Evolutionary conservation across 1,140 invertebrate genomes (phyloP).

Genomic region (Pomacea maculata): DNA sequence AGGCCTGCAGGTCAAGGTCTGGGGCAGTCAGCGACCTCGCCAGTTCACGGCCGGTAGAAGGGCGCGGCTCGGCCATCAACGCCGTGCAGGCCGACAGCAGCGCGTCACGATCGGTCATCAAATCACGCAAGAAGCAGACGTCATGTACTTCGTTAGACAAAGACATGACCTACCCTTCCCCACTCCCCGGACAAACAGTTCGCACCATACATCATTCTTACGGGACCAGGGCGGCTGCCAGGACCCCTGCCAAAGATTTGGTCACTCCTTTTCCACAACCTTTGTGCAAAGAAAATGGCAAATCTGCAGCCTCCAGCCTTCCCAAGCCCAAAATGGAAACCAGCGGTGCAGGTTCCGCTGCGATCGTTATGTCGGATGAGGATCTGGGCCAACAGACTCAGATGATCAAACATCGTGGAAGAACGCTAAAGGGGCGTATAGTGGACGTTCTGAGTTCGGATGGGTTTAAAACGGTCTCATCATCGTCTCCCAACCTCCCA

Average conservation of each 20-base stretch:
- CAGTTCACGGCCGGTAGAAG: too few species aligned
- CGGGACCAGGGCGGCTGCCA: constrained; percentile 12
- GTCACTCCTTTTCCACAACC: neutral
- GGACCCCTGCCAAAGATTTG: constrained; percentile 15
- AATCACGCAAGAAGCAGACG: too few species aligned
- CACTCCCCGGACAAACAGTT: constrained; percentile 15
- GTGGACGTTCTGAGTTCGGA: constrained; percentile 15
- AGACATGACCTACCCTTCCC: neutral
- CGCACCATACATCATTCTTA: constrained; percentile 15
- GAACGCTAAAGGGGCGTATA: constrained; percentile 11
- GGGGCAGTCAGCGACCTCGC: neutral
- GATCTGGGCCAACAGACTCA: constrained; percentile 3
- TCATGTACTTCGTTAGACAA: too few species aligned
- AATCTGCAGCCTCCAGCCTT: neutral
- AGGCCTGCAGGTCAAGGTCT: neutral
- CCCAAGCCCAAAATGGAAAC: neutral
- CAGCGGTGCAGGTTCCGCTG: too few species aligned
- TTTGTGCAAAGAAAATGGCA: too few species aligned
- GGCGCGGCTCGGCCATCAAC: too few species aligned
- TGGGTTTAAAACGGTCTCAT: neutral
- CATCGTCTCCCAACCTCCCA: too few species aligned
- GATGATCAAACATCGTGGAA: constrained; percentile 16
- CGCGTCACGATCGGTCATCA: too few species aligned
- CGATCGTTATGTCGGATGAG: too few species aligned
- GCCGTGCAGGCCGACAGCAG: too few species aligned